Conservation (phyloP, 2,113 vertebrate species). For the Tenrec ecaudatus region DNA sequence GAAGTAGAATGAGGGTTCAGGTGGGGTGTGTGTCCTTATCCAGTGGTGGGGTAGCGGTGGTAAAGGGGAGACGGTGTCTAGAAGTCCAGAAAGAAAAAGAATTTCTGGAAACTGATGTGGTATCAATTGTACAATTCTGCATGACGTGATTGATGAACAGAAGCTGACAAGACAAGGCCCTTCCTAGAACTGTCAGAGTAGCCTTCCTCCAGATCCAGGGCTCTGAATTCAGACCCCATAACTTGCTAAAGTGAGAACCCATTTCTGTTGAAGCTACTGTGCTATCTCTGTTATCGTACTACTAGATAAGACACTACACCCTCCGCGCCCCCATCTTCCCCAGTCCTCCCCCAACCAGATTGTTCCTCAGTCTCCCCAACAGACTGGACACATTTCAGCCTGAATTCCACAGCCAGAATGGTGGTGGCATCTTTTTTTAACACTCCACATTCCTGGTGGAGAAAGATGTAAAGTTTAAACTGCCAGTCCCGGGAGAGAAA, state of each 20-base stretch:
- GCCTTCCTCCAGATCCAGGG: neutral
- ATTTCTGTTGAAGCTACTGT: neutral
- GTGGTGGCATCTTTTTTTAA: neutral
- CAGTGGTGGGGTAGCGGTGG: too few species aligned
- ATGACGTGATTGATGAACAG: neutral
- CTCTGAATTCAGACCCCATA: neutral
- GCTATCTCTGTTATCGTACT: neutral
- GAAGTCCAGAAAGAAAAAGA: too few species aligned
- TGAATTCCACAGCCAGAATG: slow-evolving; percentile 36
- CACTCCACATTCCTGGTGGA: slow-evolving; percentile 19
- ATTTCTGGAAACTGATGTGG: too few species aligned
- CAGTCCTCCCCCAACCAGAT: neutral
- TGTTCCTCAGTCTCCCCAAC: neutral
- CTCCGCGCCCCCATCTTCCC: neutral
- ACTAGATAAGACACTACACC: neutral
- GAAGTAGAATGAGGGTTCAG: too few species aligned
- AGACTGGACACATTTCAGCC: neutral
- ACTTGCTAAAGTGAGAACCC: neutral
- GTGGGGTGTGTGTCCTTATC: too few species aligned
- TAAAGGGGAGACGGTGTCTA: too few species aligned
- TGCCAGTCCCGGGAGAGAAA: slow-evolving; percentile 38
- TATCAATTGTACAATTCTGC: too few species aligned
- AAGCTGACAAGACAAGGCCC: neutral
- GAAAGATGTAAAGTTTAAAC: slow-evolving; percentile 58
- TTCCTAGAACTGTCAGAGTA: neutral